phyloP scores from a whole-genome alignment of 2,888 invertebrate species.

The Stenurella melanura region DNA sequence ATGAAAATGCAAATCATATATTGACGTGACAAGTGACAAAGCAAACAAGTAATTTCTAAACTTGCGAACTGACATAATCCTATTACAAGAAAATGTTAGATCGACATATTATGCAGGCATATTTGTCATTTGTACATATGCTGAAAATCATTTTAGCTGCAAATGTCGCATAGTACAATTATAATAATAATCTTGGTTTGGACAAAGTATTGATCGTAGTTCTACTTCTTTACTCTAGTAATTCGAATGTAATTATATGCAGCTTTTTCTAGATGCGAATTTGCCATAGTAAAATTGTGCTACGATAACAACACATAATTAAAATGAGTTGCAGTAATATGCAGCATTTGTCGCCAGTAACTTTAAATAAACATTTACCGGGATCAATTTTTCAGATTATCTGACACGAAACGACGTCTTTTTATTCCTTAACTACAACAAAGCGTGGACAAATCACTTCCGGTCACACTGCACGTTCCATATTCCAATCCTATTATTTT shows the following conservation, averaged over 20 bases:
- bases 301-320: conserved; percentile 33
- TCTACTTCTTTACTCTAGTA: conserved; percentile 48
- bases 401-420: background rate
- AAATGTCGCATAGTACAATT: conserved; percentile 42
- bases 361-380: background rate
- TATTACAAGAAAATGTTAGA: conserved; percentile 2
- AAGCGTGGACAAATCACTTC: background rate
- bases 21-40: conserved; percentile 13
- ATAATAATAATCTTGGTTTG: conserved; percentile 40
- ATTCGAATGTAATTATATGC: conserved; percentile 59
- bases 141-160: conserved; percentile 22
- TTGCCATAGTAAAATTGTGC: conserved; percentile 45
- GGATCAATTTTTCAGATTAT: conserved; percentile 3
- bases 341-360: conserved; percentile 8
- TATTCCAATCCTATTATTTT: too few relatives aligned
- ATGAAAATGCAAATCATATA: conserved; percentile 44
- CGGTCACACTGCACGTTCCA: background rate
- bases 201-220: conserved; percentile 56
- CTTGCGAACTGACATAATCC: conserved; percentile 1
- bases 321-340: conserved; percentile 26
- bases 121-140: conserved; percentile 15
- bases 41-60: conserved; percentile 9
- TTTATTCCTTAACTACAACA: background rate
- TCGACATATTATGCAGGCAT: conserved; percentile 17
- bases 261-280: conserved; percentile 51